Base-by-base conservation (phyloP, 2,888 invertebrate species). In the Meiosimyza platycephala region DNA sequence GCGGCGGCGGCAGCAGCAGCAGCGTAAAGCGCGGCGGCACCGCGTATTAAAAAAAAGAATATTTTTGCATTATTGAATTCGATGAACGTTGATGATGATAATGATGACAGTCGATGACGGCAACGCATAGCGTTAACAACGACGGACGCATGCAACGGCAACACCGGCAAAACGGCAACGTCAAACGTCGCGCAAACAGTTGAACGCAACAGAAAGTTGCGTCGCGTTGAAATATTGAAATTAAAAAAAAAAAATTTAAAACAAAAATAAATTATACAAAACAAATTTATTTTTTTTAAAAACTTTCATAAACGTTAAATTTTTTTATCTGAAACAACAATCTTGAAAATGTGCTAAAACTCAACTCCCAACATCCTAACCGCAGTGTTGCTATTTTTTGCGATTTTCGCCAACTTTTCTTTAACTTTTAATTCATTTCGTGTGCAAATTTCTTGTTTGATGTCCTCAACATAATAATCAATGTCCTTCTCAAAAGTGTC, bases 71-170 rank as follows among this genome's bases (percentile, higher is more conserved):
- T 40, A 40, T 65, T 18, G 16, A 54, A 54, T 54, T 65, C 50
- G 55, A n/a, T 22, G 66, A 66, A 52, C 52, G 28, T 7, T 76
- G 76, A 73, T 75, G 72, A 77, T 75, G 76, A 76, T 79, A 78
- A 79, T 79, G 80, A 79, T 80, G 82, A 81, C 81, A 82, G 81
- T 82, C 80, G 80, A 79, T 81, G 79, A 80, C 80, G 78, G 78
- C 77, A 79, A 78, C 79, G 80, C 79, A 78, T 75, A 78, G 79
- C 78, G 80, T 79, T 78, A 80, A 81, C 81, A 81, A 69, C 72
- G 47, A 68, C 40, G 62, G 15, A 54, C 50, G 48, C 40, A 55
- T 6, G 48, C 47, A 55, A 9, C 55, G 70, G 12, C 9, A 12
- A 54, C 47, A 54, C 52, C 52, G 33, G 16, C 52, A 6, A 33